phyloP scores from a whole-genome alignment of 2,797 vertebrate species.

The Pelobates cultripes region DNA sequence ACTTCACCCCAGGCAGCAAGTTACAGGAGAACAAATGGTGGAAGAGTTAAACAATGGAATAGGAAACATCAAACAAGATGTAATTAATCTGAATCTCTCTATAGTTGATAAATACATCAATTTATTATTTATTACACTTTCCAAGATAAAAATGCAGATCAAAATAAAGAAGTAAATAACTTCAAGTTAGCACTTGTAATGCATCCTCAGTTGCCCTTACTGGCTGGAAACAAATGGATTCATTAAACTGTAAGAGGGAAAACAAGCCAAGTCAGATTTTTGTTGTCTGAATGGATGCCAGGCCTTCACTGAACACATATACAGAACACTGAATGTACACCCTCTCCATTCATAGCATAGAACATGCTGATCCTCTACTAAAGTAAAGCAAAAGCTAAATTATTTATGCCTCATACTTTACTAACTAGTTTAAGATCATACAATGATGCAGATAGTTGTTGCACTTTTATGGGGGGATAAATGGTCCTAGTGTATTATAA shows the following conservation, averaged over 20 bases:
- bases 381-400: constrained; percentile 10
- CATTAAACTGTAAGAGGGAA: constrained; percentile 37
- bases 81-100: not conserved
- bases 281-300: constrained; percentile 46
- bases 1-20: not conserved
- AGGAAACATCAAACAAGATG: not conserved
- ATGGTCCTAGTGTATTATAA: no score
- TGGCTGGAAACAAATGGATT: constrained; percentile 31
- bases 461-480: no score
- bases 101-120: no score
- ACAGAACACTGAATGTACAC: constrained; percentile 31
- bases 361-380: constrained; percentile 37
- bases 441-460: no score
- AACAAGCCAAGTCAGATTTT: constrained; percentile 44
- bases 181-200: constrained; percentile 47
- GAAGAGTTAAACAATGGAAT: not conserved
- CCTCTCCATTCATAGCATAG: constrained; percentile 40
- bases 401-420: constrained; percentile 8
- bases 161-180: constrained; percentile 30
- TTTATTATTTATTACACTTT: no score
- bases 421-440: no score
- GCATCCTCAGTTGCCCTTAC: constrained; percentile 48
- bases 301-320: constrained; percentile 39
- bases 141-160: constrained; percentile 5
- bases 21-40: not conserved